Conservation (phyloP, 2,113 vertebrate species). For the Menidia beryllina region DNA sequence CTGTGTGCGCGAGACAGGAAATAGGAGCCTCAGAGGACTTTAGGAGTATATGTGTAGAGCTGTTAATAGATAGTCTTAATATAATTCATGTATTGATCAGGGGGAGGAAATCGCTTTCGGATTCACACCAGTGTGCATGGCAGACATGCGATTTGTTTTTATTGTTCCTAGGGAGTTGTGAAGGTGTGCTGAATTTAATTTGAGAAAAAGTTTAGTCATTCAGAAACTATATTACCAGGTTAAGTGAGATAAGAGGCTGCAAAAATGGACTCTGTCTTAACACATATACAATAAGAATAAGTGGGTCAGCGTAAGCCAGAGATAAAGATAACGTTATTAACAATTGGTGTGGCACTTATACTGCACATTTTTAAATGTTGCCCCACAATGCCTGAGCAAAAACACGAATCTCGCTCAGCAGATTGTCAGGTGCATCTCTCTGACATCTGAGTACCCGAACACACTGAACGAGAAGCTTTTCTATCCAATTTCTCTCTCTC, state of each 20-base stretch:
- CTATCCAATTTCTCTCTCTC: not conserved
- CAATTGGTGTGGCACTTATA: not conserved
- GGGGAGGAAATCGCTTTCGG: constrained; percentile 1
- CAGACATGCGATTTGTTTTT: constrained; percentile 1
- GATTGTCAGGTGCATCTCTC: too few species aligned
- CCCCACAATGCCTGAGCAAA: not conserved
- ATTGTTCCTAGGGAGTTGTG: not conserved
- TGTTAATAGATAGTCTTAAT: constrained; percentile 48
- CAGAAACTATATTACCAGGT: not conserved
- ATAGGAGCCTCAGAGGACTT: constrained; percentile 51
- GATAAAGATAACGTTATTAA: too few species aligned
- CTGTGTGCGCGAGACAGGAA: constrained; percentile 38
- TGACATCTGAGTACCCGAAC: not conserved
- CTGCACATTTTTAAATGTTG: not conserved
- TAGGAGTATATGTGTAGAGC: constrained; percentile 52
- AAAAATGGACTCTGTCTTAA: not conserved
- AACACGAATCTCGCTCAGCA: too few species aligned
- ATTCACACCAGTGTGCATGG: not conserved
- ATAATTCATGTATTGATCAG: constrained; percentile 49
- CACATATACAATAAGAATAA: not conserved
- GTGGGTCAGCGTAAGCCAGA: too few species aligned
- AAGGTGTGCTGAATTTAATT: not conserved
- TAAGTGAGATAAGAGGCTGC: too few species aligned
- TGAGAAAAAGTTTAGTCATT: not conserved
- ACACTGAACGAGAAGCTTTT: not conserved